Evolutionary conservation across 2,797 vertebrate genomes (phyloP).

Genomic region (Crenichthys baileyi): DNA sequence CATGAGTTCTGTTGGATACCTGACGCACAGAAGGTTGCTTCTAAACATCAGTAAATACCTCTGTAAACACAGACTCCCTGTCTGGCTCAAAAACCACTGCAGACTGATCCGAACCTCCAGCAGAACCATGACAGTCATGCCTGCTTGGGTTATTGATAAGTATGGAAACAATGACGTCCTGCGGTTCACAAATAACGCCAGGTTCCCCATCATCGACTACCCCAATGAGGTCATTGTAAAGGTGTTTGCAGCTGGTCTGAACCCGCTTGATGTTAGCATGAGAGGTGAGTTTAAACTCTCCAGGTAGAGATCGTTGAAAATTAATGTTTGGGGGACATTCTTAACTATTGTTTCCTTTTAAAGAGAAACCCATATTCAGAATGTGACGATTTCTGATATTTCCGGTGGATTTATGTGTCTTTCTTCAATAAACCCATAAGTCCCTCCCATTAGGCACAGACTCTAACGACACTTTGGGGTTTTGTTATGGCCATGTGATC

Average conservation of each 20-base stretch:
- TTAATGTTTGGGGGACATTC: background rate
- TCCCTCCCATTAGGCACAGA: background rate
- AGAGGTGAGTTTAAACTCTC: conserved; percentile 86
- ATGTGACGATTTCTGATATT: background rate
- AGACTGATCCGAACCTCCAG: conserved; percentile 74
- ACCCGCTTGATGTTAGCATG: conserved; percentile 95
- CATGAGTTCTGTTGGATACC: conserved; percentile 49
- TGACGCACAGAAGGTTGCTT: conserved; percentile 41
- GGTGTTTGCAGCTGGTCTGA: conserved; percentile 90
- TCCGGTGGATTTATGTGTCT: background rate
- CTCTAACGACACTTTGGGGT: background rate
- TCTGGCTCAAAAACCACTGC: background rate
- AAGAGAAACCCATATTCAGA: background rate
- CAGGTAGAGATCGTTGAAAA: background rate
- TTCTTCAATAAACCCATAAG: background rate
- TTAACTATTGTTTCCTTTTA: background rate
- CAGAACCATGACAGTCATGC: conserved; percentile 80
- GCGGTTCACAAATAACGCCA: conserved; percentile 85
- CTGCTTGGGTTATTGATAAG: conserved; percentile 93
- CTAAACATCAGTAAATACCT: conserved; percentile 3
- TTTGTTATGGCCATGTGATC: background rate
- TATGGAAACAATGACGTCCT: conserved; percentile 91
- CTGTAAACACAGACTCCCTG: background rate
- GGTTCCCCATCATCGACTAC: conserved; percentile 86
- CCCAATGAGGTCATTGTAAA: conserved; percentile 95